Conservation (phyloP, 2,797 vertebrate genomes). For the Falco novaeseelandiae region DNA sequence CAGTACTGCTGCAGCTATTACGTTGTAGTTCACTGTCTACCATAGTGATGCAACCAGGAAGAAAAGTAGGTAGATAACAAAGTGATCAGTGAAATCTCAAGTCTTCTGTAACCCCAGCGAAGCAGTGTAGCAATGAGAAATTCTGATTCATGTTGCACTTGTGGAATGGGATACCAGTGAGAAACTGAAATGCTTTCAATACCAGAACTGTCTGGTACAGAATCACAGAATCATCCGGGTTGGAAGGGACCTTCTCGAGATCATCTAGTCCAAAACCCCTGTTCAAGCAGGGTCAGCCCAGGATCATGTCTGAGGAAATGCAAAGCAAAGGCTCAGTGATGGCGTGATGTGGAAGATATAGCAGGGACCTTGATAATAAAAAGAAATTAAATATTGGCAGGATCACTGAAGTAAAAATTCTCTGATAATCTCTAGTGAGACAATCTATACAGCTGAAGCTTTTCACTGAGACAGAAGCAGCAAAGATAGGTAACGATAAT, state of each 20-base stretch:
- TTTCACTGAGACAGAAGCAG: background rate
- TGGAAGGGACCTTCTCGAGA: background rate
- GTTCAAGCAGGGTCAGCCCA: background rate
- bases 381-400: background rate
- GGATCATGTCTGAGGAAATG: background rate
- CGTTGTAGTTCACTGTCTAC: background rate
- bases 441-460: background rate
- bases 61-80: background rate
- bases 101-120: background rate
- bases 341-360: background rate
- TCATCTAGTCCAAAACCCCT: background rate
- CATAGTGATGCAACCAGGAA: accelerated
- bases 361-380: background rate
- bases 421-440: background rate
- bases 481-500: background rate
- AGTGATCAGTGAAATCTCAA: background rate
- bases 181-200: background rate
- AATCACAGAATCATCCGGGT: background rate
- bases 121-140: background rate
- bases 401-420: background rate
- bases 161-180: background rate
- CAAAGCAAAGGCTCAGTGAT: background rate
- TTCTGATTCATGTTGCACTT: background rate
- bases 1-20: background rate
- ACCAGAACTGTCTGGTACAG: background rate